phyloP scores from a whole-genome alignment of 2,113 vertebrate species.

The chimpanzee (Pan troglodytes) region NHGRI_mPanTro3-v2.1_pri NC_072407.2:119765501-119766000 shows the following conservation, averaged over 20 bases:
- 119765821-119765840: background rate
- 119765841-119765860: background rate
- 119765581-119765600: accelerated
- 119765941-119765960: background rate
- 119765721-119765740: background rate
- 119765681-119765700: background rate
- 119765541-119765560: background rate
- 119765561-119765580: background rate
- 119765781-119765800: background rate
- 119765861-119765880: background rate
- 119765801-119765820: background rate
- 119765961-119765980: background rate
- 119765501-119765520: background rate
- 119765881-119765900: background rate
- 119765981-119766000: background rate
- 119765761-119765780: background rate
- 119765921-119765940: background rate
- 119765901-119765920: accelerated
- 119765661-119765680: background rate
- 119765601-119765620: background rate
- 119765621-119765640: background rate
- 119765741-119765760: background rate
- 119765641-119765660: background rate
- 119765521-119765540: background rate
- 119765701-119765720: background rate